Conservation (phyloP, 2,797 vertebrate genomes). For the Lepus oiostolus region DNA sequence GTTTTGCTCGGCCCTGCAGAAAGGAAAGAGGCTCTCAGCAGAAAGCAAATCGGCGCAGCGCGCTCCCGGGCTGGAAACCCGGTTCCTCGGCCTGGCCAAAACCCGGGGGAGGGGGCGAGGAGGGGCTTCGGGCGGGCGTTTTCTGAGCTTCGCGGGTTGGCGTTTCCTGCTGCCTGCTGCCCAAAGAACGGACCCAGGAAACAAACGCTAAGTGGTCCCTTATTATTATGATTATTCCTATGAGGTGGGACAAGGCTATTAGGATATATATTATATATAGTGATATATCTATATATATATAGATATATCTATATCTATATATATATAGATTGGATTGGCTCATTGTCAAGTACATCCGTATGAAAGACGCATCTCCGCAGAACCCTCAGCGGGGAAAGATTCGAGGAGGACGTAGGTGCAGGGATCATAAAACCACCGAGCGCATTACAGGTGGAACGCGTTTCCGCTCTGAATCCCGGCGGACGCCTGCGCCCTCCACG, state of each 20-base stretch:
- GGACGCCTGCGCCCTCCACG: constrained; percentile 46
- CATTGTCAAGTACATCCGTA: not conserved
- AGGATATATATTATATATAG: not conserved
- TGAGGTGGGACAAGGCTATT: not conserved
- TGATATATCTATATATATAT: no score
- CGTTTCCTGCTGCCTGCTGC: not conserved
- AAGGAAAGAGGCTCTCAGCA: constrained; percentile 71
- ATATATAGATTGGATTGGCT: not conserved
- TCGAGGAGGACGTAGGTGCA: not conserved
- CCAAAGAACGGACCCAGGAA: not conserved
- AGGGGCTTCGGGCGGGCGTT: accelerated
- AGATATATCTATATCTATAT: no score
- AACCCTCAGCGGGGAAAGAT: not conserved
- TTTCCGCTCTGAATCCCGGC: constrained; percentile 83
- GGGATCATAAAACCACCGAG: constrained; percentile 80
- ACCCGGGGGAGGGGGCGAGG: no score
- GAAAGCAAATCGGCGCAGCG: constrained; percentile 26
- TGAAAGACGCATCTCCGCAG: not conserved
- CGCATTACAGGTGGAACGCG: constrained; percentile 86
- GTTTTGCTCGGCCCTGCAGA: constrained; percentile 82
- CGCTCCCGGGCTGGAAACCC: not conserved
- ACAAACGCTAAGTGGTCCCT: not conserved
- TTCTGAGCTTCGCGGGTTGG: not conserved
- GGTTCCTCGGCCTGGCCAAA: not conserved
- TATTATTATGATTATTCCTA: not conserved